phyloP scores from a whole-genome alignment of 2,797 vertebrate species.

The Chelmon rostratus region DNA sequence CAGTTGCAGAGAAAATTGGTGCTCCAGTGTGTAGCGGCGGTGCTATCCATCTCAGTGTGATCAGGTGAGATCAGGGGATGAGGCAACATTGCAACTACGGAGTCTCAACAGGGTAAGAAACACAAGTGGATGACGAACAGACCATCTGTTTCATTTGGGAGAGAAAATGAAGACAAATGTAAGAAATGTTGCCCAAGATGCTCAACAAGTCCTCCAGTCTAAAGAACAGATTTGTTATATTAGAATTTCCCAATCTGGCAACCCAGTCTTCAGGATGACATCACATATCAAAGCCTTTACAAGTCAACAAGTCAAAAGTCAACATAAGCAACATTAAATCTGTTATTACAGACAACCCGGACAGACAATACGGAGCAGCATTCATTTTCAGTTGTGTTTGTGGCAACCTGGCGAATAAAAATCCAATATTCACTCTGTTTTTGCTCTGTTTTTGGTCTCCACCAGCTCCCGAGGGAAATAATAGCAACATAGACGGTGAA shows the following conservation, averaged over 20 bases:
- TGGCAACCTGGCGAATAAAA: too few relatives aligned
- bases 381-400: too few relatives aligned
- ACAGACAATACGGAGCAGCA: too few relatives aligned
- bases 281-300: not conserved
- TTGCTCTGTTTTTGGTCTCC: too few relatives aligned
- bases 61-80: not conserved
- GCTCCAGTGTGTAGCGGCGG: not conserved
- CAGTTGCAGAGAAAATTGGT: not conserved
- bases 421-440: too few relatives aligned
- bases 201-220: not conserved
- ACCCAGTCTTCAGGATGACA: not conserved
- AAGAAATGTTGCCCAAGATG: not conserved
- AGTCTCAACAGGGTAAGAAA: not conserved
- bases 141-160: conserved; percentile 13
- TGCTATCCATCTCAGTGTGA: not conserved
- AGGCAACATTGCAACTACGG: not conserved
- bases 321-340: too few relatives aligned
- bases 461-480: too few relatives aligned
- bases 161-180: not conserved
- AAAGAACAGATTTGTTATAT: conserved; percentile 11
- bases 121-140: conserved; percentile 5
- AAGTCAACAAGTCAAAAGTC: too few relatives aligned
- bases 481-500: too few relatives aligned
- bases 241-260: not conserved
- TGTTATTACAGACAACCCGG: too few relatives aligned